Percentiles rank a stretch among this genome's conserved stretches.
Conservation (phyloP, 2,888 invertebrate genomes). For the Acronicta leporina region DNA sequence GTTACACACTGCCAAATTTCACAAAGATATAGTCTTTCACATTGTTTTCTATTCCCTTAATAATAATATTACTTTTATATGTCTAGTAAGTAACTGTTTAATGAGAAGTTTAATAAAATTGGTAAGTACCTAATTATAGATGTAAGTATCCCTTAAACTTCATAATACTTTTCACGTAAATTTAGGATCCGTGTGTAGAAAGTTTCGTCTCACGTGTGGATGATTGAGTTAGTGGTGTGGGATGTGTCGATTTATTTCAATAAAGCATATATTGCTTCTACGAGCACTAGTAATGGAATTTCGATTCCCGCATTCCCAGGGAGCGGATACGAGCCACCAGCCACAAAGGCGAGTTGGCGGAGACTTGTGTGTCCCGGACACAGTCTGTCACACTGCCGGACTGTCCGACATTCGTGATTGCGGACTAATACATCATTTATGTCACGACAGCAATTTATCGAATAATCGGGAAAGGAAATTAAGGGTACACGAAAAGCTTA, state of each 20-base stretch:
- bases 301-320: conserved; percentile 30
- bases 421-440: conserved; percentile 27
- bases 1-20: no score
- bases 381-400: conserved; percentile 15
- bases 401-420: conserved; percentile 7
- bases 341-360: conserved; percentile 14
- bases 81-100: no score
- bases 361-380: conserved; percentile 17
- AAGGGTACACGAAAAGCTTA: conserved; percentile 28
- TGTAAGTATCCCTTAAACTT: no score
- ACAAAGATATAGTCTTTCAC: no score
- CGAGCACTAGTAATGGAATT: conserved; percentile 26
- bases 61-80: no score
- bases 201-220: background rate
- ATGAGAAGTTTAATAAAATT: no score
- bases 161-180: no score
- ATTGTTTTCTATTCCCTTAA: no score
- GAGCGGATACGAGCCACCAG: conserved; percentile 20
- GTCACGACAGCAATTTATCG: conserved; percentile 28
- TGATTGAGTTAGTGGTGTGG: conserved; percentile 8
- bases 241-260: conserved; percentile 35
- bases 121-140: no score
- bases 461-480: conserved; percentile 46
- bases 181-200: background rate
- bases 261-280: conserved; percentile 20